A percentile compares a stretch with the other conserved stretches of the same genome.
Conservation (phyloP, 2,888 invertebrate species). For the Ochropleura leucogaster region DNA sequence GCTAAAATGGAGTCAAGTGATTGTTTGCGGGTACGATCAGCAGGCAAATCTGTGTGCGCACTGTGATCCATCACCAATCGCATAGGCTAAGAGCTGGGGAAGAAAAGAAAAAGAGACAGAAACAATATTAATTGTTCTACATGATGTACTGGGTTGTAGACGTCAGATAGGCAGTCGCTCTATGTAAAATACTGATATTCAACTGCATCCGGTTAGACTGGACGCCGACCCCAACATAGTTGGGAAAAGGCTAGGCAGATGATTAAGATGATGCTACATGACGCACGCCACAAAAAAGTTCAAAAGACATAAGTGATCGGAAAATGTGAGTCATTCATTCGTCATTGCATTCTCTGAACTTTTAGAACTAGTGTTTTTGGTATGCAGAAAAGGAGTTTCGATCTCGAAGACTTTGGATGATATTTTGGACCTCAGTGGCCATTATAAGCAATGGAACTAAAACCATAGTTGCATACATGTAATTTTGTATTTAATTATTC, state of each 20-base stretch:
- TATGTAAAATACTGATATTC: no score
- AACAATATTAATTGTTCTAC: background rate
- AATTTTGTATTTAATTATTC: no score
- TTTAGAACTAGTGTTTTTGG: background rate
- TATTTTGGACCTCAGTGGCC: background rate
- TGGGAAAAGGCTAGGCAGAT: no score
- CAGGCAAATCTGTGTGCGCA: constrained; percentile 87
- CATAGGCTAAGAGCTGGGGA: constrained; percentile 65
- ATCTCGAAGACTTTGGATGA: background rate
- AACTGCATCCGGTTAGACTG: no score
- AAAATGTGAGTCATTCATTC: background rate
- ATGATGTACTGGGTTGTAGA: background rate
- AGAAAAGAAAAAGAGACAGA: background rate
- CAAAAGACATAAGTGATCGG: background rate
- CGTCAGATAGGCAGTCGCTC: no score
- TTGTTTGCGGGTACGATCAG: constrained; percentile 75
- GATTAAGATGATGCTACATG: background rate
- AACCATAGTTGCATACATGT: no score
- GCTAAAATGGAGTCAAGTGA: constrained; percentile 84
- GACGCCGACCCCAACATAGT: no score
- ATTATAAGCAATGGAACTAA: no score
- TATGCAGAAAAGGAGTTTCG: background rate
- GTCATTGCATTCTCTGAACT: no score
- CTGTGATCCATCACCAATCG: constrained; percentile 82
- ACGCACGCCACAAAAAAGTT: background rate